Conservation (phyloP, 2,113 vertebrate genomes). For the Esox niger region DNA sequence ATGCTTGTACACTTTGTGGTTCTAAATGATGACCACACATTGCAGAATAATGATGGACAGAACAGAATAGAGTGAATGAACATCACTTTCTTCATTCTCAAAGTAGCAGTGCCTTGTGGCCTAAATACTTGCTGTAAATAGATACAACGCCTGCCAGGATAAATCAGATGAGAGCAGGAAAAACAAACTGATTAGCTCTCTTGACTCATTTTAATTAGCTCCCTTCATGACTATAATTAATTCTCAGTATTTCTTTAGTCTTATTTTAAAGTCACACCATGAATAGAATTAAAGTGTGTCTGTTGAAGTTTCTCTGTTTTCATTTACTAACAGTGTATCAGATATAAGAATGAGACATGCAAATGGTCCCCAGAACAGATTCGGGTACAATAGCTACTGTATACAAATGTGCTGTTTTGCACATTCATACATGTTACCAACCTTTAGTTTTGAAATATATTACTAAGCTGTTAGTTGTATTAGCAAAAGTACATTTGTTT, state of each 20-base stretch:
- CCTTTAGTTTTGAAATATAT: no score
- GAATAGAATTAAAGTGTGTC: background rate
- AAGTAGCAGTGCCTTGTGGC: background rate
- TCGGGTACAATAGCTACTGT: background rate
- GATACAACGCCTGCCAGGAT: background rate
- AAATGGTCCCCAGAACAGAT: background rate
- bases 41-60: background rate
- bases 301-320: background rate
- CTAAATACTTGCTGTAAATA: background rate
- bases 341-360: background rate
- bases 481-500: no score
- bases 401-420: background rate
- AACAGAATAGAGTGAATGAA: background rate
- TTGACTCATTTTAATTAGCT: background rate
- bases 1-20: no score
- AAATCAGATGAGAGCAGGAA: background rate
- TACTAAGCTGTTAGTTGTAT: no score
- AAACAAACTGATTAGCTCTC: background rate
- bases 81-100: background rate
- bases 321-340: background rate
- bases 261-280: background rate
- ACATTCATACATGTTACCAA: no score
- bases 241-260: background rate
- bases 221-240: background rate
- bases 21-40: background rate